Evolutionary conservation across 2,797 vertebrate species (phyloP), one percentile per base, ranked within the genome.

Genomic region (Margarornis squamiger): DNA sequence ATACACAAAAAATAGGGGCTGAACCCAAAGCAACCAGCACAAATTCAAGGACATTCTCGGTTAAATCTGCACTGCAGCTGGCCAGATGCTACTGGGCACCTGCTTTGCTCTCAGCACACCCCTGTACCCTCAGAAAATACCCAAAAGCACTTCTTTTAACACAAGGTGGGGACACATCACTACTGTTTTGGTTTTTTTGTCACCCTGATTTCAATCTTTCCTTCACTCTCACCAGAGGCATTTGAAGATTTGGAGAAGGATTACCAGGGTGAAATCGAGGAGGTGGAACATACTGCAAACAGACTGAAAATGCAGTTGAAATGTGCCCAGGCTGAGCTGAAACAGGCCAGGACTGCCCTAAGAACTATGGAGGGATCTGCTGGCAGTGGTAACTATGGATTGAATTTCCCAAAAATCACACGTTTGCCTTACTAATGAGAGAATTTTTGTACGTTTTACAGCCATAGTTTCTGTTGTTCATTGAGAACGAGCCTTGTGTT

Each of bases 291-390:
- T 11, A 97, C 95, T 85, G 98, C 97, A 92, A 96, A 96, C 88
- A 97, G 97, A 54, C 97, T 99, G 67, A 98, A 97, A 97, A 95
- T 97, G 92, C 98, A 98, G 49, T 95, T 99, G 36, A 98, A 97
- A 86, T 97, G 94, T 29, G 94, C 97, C 24, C 97, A 96, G 10
- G 90, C 96, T 12, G 98, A 99, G 83, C 96, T 99, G 59, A 97
- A 98, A 36, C 97, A 98, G 96, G 98, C 98, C 86, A 98, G 97
- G 91, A 95, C 93, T 63, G 97, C 97, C 20, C 88, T 99, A 51
- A 98, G 97, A 93, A 96, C 97, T 46, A 94, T 98, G 94, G 96
- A 98, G 91, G 98, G 97, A 72, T 97, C 97, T 11, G 98, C 98
- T 43, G 97, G 97, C 87, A 98, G 98, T 10, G 98, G 99, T 99